Conservation (phyloP, 2,888 invertebrate genomes). For the Euzophera pinguis region DNA sequence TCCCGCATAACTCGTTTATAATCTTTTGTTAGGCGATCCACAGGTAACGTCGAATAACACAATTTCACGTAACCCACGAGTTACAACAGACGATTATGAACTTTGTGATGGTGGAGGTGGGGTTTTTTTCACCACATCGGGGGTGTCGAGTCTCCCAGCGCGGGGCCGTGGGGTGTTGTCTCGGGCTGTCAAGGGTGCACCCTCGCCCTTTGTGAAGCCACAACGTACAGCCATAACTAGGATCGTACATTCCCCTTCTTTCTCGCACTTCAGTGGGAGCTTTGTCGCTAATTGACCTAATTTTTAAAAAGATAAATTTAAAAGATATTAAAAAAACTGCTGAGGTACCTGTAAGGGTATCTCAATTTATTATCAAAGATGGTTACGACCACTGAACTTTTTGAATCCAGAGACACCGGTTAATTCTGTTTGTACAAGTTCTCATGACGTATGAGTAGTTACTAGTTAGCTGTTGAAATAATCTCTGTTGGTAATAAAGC, state of each 20-base stretch:
- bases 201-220: conserved; percentile 56
- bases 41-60: conserved; percentile 55
- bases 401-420: conserved; percentile 5
- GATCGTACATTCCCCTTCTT: conserved; percentile 42
- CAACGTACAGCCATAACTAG: conserved; percentile 46
- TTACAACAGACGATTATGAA: conserved; percentile 35
- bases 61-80: conserved; percentile 35
- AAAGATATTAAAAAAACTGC: conserved; percentile 29
- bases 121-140: conserved; percentile 31
- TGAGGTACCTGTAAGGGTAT: conserved; percentile 34
- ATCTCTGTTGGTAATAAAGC: neutral
- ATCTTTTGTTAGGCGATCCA: conserved; percentile 50
- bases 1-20: conserved; percentile 47
- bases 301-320: conserved; percentile 48
- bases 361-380: conserved; percentile 42
- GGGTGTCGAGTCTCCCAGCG: conserved; percentile 13
- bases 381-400: conserved; percentile 23
- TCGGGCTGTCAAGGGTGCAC: conserved; percentile 45
- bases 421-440: neutral
- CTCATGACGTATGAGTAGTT: neutral
- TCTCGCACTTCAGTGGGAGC: conserved; percentile 45
- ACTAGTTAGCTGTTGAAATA: neutral
- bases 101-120: conserved; percentile 33
- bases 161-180: conserved; percentile 39
- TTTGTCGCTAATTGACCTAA: conserved; percentile 69